These are phyloP conservation scores for Polietes domitor DNA, from an alignment of 2,888 invertebrate genomes.

Conservation along the genomic window DNA sequence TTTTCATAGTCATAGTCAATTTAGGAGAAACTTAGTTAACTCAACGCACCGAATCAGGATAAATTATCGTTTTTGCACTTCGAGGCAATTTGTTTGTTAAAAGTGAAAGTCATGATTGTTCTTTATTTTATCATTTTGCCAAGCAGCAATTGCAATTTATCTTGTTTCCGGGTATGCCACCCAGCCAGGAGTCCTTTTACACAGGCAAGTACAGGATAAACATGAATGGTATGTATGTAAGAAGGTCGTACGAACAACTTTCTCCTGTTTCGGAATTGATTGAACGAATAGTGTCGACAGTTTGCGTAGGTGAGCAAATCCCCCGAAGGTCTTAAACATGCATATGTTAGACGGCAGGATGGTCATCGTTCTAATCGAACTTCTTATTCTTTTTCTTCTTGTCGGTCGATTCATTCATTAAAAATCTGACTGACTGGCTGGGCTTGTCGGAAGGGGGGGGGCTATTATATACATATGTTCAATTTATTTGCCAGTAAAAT, in stretches of 20 bases:
- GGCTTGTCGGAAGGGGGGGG: not conserved
- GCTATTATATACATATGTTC: not conserved
- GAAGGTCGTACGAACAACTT: not conserved
- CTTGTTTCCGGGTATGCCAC: not conserved
- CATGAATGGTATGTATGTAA: not conserved
- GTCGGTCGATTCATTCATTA: slow-evolving; percentile 1
- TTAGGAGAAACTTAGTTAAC: not conserved
- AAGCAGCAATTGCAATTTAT: slow-evolving; percentile 7
- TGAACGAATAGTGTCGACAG: not conserved
- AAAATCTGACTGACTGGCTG: not conserved
- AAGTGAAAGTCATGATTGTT: slow-evolving; percentile 14
- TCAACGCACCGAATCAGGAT: not conserved
- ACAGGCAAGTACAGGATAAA: not conserved
- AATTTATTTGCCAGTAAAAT: slow-evolving; percentile 10
- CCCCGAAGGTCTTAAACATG: not conserved
- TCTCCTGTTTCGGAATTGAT: not conserved
- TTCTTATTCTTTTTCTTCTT: too few species aligned
- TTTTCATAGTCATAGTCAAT: not conserved
- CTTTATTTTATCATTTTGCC: not conserved
- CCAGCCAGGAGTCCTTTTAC: not conserved
- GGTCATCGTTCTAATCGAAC: not conserved
- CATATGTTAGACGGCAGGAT: not conserved
- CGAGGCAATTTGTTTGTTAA: slow-evolving; percentile 9
- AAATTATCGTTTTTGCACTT: not conserved
- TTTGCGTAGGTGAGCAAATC: not conserved